Base-by-base conservation (phyloP, 1,140 invertebrate species). In the Sycophaga agraensis region DNA sequence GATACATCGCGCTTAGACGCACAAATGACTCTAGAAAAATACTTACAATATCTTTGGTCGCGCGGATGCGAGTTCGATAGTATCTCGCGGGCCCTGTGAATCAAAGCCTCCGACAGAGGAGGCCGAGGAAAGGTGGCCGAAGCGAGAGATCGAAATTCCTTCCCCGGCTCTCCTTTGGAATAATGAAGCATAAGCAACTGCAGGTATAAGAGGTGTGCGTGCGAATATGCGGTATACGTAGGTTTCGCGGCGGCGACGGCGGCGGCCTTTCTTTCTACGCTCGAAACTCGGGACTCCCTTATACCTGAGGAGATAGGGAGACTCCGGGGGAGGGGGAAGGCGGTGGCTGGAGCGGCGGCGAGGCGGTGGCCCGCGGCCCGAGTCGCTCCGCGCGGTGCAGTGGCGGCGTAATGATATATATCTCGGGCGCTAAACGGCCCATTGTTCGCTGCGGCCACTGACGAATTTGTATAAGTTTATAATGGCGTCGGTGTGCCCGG, bases 391-490 rank as follows among this genome's bases (percentile, higher is more conserved):
- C 34, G 51, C 60, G 59, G 42, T 54, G 64, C 60, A 68, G 68
- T 66, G 68, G 66, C 68, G 68, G 71, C 73, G 73, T 70, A 73
- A 79, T 79, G 77, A 80, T 78, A 77, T 79, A 78, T 79, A 77
- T 78, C 74, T 79, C 61, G 68, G 68, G 68, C 70, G 75, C 75
- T 78, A 80, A 80, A 80, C 73, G 78, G 75, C 77, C 76, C 74
- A 79, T 81, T 80, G 78, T 81, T 80, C 69, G 66, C 69, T 59
- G 71, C 74, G 72, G 71, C 72, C 68, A 68, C 76, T 80, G 77
- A 80, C 77, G 79, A 79, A 80, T 81, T 80, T 80, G 78, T 80
- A 79, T 76, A 78, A 75, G 78, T 80, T 80, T 78, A 80, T 79
- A 80, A 79, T 76, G 71, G 73, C 72, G 66, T 69, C 70, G 72